Evolutionary conservation across 2,797 vertebrate species (phyloP), one percentile per base, ranked within the genome.

Genomic region (Chaetodon trifasciatus): DNA sequence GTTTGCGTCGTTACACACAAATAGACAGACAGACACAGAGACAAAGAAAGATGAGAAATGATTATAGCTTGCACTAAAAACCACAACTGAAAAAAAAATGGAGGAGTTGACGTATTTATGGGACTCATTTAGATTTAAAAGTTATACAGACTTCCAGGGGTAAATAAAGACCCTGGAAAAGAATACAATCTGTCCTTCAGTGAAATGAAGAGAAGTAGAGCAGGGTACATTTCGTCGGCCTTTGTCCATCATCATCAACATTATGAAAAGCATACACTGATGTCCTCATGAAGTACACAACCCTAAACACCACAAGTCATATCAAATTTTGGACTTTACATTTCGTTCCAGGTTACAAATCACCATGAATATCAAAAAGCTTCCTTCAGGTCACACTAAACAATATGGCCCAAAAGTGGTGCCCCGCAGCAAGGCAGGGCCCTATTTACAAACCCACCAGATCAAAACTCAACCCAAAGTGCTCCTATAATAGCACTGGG

Each of bases 21-120:
- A 92, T 86, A 93, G 90, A 91, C 88, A 86, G 84, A 88, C 81
- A 92, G 91, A 91, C 88, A 83, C 86, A 70, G 85, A 93, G 91
- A 95, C 92, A 95, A 93, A 94, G 93, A 94, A 92, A 93, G 92
- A 93, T 93, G 91, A 94, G 93, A 94, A 94, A 94, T 92, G 91
- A 93, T 94, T 94, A 93, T 88, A 93, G 91, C 85, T 92, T 92
- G 88, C 90, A 94, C 91, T 89, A 93, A 94, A 94, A 95, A 92
- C 93, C 93, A 90, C 93, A 93, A 91, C 84, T 91, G 88, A 91
- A 92, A 91, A 88, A 88, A 83, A 92, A 90, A 85, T 74, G 70
- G 86, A 80, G 74, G 90, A 90, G 91, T 93, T 93, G 93, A 94
- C 70, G 74, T 92, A 94, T 94, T 94, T 94, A 93, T 92, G 90